Evolutionary conservation across 2,113 vertebrate genomes (phyloP), one percentile per base, ranked within the genome.

Genomic region (Talpa occidentalis): DNA sequence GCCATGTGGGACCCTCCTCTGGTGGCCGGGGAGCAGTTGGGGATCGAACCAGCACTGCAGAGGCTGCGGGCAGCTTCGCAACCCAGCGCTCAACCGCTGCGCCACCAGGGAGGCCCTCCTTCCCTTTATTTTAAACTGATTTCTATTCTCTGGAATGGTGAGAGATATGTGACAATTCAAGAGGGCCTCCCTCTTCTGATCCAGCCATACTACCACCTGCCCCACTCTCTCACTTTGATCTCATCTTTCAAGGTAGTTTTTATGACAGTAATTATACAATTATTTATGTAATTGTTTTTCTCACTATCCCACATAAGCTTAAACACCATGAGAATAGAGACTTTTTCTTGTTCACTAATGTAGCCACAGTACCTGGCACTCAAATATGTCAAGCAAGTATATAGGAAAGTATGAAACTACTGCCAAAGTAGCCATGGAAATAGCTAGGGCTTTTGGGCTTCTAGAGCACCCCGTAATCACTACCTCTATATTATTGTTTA

Each of bases 251-350:
- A 17, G 54, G 19, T 32, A 86, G 8, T 93, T 67, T 77, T 47
- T 17, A 10, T 2, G 78, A 69, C 21, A 74, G 44, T 69, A 60
- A 90, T 88, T 44, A 88, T 3, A 70, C 1, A 93, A 67, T 54
- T 74, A 94, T 16, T 72, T 69, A 56, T 30, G 10, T 30, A 59
- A 22, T 94, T 88, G 81, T 73, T 88, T 96, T 85, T 93, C 66
- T 86, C 78, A 60, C 26, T 62, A 10, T 26, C 22, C 16, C n/a
- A 85, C 22, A 76, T 62, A 76, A 84, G 56, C 85, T 79, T 94
- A 84, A 91, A 84, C 5, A 92, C 6, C 52, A 15, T 11, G 10
- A 91, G 49, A 94, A 86, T 21, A 87, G 17, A 74, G n/a, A 62
- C 17, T 9, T 74, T 67, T 35, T 76, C 73, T 73, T 88, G 6